Percentiles rank a stretch among this genome's conserved stretches.
These are phyloP conservation scores for Amphipoea lucens DNA, from an alignment of 2,888 invertebrate species.

Conservation along the genomic window DNA sequence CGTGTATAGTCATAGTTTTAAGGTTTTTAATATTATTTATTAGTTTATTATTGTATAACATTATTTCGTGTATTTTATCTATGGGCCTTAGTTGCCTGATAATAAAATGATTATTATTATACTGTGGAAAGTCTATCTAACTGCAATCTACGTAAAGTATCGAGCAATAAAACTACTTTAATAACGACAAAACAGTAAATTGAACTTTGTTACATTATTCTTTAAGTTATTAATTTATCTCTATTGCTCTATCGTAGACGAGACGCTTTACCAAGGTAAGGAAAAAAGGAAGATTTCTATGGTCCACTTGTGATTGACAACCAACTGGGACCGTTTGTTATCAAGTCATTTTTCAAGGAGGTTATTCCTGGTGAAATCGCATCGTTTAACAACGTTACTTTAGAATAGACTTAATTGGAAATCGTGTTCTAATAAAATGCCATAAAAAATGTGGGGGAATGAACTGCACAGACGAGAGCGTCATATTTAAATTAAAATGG, in stretches of 20 bases:
- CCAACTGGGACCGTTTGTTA: background rate
- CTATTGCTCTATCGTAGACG: background rate
- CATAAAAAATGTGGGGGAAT: background rate
- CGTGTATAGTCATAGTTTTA: too few species aligned
- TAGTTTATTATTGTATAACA: too few species aligned
- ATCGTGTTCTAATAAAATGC: background rate
- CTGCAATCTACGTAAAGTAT: background rate
- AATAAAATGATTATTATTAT: too few species aligned
- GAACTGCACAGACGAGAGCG: background rate
- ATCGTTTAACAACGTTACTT: background rate
- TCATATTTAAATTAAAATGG: background rate
- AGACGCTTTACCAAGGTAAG: background rate
- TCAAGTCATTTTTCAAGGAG: background rate
- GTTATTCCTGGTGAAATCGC: background rate
- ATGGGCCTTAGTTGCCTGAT: too few species aligned
- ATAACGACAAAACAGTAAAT: slow-evolving; percentile 10
- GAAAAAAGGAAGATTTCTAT: background rate
- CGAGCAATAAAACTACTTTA: background rate
- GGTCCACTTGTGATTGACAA: background rate
- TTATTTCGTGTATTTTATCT: too few species aligned
- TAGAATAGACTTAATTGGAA: background rate
- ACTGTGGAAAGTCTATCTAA: background rate
- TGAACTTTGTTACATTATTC: background rate
- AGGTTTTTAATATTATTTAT: too few species aligned
- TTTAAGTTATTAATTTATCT: background rate